Evolutionary conservation across 2,797 vertebrate genomes (phyloP), one percentile per base, ranked within the genome.

Genomic region (Tragopan temminckii): DNA sequence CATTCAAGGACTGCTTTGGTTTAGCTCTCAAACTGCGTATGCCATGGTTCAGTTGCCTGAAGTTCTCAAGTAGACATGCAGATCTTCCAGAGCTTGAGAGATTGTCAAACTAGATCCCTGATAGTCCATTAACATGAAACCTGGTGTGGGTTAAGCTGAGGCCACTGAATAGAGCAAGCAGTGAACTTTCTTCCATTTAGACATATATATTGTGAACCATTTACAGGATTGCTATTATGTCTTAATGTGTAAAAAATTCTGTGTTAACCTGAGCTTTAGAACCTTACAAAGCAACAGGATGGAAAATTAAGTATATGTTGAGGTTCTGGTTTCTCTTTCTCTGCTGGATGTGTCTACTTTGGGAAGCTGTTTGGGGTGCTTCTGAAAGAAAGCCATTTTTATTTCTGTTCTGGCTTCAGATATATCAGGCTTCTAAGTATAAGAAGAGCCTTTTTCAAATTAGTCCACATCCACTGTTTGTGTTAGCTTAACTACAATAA

Each of bases 401-500:
- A 24, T 24, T 81, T 92, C 40, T 46, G 25, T 52, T 52, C 50
- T 29, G 92, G 40, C 42, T 75, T 95, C 42, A 64, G 45, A 66
- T 53, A 11, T 5, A 36, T 89, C 57, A 87, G 85, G 29, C 64
- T 82, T 61, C 50, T 68, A 55, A 43, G 20, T 75, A 50, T 43
- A 67, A 94, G 90, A 94, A 50, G 45, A 67, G 36, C 36, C 3
- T 61, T 90, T 82, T 86, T 77, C 62, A 64, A 64, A 87, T 69
- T 64, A 82, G 64, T 36, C 61, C 5, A 0, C 86, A 61, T 94
- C 42, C 0, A 0, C 35, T 80, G 40, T 86, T 85, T 87, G 35
- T 77, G 57, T 80, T 82, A 63, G 55, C 21, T 93, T 89, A 64
- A 80, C 94, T 94, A 80, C 43, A 75, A 29, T 33, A 70, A 24